These are phyloP conservation scores for Esox masquinongy DNA, from an alignment of 2,797 vertebrate genomes.

Conservation along the genomic window DNA sequence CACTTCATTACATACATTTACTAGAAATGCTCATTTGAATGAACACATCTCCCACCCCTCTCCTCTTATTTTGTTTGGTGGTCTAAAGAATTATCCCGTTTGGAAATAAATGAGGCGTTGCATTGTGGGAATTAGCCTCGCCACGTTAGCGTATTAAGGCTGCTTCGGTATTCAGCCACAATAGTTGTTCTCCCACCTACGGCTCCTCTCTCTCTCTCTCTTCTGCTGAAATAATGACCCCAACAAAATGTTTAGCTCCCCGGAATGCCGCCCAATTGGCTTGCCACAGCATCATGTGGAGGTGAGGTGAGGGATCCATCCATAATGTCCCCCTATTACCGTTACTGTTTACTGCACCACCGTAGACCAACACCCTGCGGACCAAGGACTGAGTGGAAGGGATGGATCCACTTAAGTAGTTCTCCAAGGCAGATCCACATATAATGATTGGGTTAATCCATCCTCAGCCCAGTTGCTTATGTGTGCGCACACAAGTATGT, in stretches of 20 bases:
- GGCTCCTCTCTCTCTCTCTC: slow-evolving; percentile 15
- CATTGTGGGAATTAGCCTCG: slow-evolving; percentile 49
- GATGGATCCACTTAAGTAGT: not conserved
- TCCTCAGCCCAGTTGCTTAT: not conserved
- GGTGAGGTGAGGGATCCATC: slow-evolving; percentile 20
- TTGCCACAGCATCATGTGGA: slow-evolving; percentile 11
- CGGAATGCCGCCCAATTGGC: slow-evolving; percentile 33
- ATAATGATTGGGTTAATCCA: slow-evolving; percentile 2
- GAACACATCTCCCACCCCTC: slow-evolving; percentile 23
- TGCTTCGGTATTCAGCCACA: slow-evolving; percentile 50
- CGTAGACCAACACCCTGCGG: not conserved
- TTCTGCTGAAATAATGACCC: slow-evolving; percentile 36
- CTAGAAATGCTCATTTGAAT: slow-evolving; percentile 33
- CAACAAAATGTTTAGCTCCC: slow-evolving; percentile 27
- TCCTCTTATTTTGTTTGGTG: slow-evolving; percentile 38
- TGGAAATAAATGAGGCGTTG: slow-evolving; percentile 47
- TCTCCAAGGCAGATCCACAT: not conserved
- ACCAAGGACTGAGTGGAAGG: not conserved
- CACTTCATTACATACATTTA: slow-evolving; percentile 33
- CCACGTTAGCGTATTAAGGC: slow-evolving; percentile 36
- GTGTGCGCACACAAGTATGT: not conserved
- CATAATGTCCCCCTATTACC: not conserved
- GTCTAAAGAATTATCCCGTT: slow-evolving; percentile 43
- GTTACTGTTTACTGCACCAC: not conserved
- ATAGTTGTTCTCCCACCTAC: slow-evolving; percentile 53